These are phyloP conservation scores for Carassius gibelio DNA, from an alignment of 2,113 vertebrate species.

Conservation along the genomic window DNA sequence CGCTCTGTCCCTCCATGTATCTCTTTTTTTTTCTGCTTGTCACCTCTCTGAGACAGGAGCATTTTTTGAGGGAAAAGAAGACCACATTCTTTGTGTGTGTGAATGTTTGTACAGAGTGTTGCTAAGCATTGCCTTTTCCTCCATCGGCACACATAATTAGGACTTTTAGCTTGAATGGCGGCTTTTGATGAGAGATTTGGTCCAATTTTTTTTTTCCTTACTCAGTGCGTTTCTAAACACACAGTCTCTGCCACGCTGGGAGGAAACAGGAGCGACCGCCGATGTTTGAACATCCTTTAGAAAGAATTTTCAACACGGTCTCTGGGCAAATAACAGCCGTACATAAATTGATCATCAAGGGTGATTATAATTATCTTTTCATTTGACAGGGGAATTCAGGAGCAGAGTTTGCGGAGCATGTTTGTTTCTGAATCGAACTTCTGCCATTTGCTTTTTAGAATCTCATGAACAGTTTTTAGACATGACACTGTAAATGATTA, in stretches of 20 bases:
- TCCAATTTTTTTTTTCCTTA: conserved; percentile 19
- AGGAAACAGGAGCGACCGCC: conserved; percentile 60
- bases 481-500: background rate
- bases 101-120: conserved; percentile 60
- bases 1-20: conserved; percentile 3
- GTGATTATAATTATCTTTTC: conserved; percentile 74
- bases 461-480: conserved; percentile 30
- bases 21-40: background rate
- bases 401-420: conserved; percentile 4
- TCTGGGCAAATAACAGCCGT: conserved; percentile 69
- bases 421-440: background rate
- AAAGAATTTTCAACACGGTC: conserved; percentile 73
- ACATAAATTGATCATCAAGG: conserved; percentile 79
- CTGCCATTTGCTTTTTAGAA: conserved; percentile 14
- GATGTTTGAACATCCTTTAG: conserved; percentile 71
- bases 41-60: conserved; percentile 31
- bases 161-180: conserved; percentile 71
- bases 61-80: conserved; percentile 51
- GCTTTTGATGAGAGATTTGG: conserved; percentile 66
- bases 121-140: conserved; percentile 70
- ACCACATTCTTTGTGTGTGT: conserved; percentile 54
- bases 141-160: conserved; percentile 73
- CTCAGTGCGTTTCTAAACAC: background rate
- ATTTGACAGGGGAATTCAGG: conserved; percentile 60
- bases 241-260: conserved; percentile 43